phyloP scores from a whole-genome alignment of 1,140 invertebrate genomes.

The Eriosoma lanigerum region DNA sequence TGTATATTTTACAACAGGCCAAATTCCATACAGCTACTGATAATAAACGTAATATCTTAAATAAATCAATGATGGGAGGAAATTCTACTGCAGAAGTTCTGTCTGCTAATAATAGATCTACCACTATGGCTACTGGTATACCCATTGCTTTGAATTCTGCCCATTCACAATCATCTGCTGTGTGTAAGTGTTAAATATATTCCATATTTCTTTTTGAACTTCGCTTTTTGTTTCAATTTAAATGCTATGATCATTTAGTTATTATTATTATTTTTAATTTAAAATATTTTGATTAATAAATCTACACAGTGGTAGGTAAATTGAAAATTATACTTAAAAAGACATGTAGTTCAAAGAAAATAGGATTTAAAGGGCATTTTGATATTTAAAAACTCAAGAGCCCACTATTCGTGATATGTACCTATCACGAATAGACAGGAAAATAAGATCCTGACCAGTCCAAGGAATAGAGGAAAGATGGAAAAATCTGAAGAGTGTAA shows the following conservation, averaged over 20 bases:
- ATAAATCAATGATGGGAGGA: conserved; percentile 54
- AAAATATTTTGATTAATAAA: too few relatives aligned
- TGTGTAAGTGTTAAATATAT: neutral
- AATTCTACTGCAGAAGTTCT: conserved; percentile 46
- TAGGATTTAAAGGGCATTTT: neutral
- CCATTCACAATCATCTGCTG: neutral
- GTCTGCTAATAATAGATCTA: conserved; percentile 24
- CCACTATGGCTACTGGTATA: neutral
- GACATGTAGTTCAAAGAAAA: conserved; percentile 1
- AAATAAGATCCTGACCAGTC: conserved; percentile 12
- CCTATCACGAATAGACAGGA: neutral
- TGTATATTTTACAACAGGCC: conserved; percentile 35
- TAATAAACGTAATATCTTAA: conserved; percentile 53
- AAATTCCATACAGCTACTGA: conserved; percentile 52
- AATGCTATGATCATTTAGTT: too few relatives aligned
- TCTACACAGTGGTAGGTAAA: conserved; percentile 49
- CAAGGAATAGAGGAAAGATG: neutral
- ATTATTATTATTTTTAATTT: too few relatives aligned
- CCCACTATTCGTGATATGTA: neutral
- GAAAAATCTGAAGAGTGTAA: conserved; percentile 11
- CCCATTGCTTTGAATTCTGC: neutral
- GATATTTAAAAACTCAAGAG: conserved; percentile 31
- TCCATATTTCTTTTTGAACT: neutral
- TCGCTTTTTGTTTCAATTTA: neutral
- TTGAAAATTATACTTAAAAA: conserved; percentile 27